Base-by-base conservation (phyloP, 2,888 invertebrate genomes). In the Meandrusa payeni region DNA sequence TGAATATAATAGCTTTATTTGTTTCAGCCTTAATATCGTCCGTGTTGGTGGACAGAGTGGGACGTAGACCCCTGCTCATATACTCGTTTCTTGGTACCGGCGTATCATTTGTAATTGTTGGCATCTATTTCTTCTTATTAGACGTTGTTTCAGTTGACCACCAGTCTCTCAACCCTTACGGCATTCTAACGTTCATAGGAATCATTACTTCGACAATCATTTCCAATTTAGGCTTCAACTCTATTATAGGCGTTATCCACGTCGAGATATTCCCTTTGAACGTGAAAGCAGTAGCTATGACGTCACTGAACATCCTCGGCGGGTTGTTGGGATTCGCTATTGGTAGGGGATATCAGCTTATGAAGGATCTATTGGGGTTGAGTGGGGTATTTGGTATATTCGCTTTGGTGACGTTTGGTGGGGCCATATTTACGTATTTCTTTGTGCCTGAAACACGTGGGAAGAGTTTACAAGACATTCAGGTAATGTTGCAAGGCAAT, bases 211-310 rank as follows among this genome's bases (percentile, higher is more conserved):
- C 68, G 0, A 65, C 59, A 5, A 57, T 78, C 0, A 53, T 72
- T 1, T 62, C 75, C 0, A 65, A 66, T 5, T 11, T 82, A 13
- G 91, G 91, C 0, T 76, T 85, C 28, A 83, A 82, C 33, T 87
- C 89, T 0, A 53, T 90, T n/a, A 66, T 78, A 0, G 79, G 77
- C 36, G 67, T 90, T 42, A 72, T 88, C 9, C 48, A 45, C 5
- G 88, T 88, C 0, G 91, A 91, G 59, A 64, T 90, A 4, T 91
- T 90, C 46, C 88, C 90, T 0, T 70, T 90, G 1, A 90, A 89
- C 50, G 83, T 90, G 0, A 90, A 90, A 57, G 85, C 89, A 0
- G 58, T 81, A 0, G 90, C 90, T 0, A 80, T 90, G 41, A 87
- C 88, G 0, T 50, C 77, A 0, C 64, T 78, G 0, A 89, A 80